Conservation (phyloP, 92 coral and sea anemone species). For the Parazoanthus atlanticus region DNA sequence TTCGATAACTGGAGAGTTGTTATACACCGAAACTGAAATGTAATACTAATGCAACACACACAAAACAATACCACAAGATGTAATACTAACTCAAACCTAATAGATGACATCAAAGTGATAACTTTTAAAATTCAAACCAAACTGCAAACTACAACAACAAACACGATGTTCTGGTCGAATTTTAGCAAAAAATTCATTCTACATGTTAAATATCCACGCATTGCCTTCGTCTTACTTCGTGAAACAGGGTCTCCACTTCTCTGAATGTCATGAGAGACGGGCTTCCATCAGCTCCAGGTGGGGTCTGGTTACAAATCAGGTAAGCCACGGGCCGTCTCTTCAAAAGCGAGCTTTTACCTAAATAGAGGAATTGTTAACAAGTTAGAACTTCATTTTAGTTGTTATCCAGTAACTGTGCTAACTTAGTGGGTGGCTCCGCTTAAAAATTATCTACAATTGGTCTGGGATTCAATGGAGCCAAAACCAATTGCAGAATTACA, state of each 20-base stretch:
- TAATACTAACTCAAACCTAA: too few relatives aligned
- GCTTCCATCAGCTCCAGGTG: slow-evolving; percentile 66
- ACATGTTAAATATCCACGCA: too few relatives aligned
- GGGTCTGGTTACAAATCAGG: slow-evolving; percentile 86
- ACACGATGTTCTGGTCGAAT: neutral
- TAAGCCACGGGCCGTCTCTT: slow-evolving; percentile 81
- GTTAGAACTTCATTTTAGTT: neutral
- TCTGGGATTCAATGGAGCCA: too few relatives aligned
- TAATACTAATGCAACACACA: too few relatives aligned
- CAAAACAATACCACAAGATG: too few relatives aligned
- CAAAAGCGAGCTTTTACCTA: slow-evolving; percentile 72
- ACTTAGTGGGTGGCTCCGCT: too few relatives aligned
- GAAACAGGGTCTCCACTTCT: slow-evolving; percentile 90
- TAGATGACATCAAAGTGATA: neutral
- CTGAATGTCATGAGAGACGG: slow-evolving; percentile 91
- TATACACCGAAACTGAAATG: too few relatives aligned
- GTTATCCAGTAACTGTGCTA: too few relatives aligned
- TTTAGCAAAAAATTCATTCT: neutral
- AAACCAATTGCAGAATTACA: too few relatives aligned
- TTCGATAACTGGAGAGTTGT: too few relatives aligned
- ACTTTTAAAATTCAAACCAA: neutral
- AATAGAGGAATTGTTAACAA: neutral
- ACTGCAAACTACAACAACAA: neutral
- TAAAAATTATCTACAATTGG: too few relatives aligned
- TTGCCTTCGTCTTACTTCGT: slow-evolving; percentile 60